phyloP scores from a whole-genome alignment of 2,888 invertebrate species.

The Nezara viridula region DNA sequence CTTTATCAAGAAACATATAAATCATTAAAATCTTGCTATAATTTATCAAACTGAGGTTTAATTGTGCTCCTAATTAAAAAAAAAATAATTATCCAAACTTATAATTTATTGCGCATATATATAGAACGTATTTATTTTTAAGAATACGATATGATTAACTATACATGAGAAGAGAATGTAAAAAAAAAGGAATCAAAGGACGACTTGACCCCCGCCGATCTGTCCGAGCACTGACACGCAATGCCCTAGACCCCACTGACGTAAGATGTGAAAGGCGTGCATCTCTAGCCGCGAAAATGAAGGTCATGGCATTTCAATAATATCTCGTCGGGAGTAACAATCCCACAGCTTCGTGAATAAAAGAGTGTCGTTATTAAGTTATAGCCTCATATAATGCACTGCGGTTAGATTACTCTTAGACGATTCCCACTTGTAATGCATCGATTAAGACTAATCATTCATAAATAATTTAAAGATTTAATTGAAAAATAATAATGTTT shows the following conservation, averaged over 20 bases:
- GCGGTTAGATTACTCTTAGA: background rate
- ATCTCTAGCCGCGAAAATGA: background rate
- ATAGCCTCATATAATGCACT: background rate
- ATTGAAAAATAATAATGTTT: background rate
- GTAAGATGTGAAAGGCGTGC: conserved; percentile 8
- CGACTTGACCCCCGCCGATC: background rate
- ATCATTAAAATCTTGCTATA: no score
- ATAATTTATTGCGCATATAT: no score
- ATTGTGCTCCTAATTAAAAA: no score
- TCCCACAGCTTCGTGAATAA: background rate
- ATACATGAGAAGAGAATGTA: no score
- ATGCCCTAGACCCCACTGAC: conserved; percentile 20
- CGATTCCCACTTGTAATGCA: background rate
- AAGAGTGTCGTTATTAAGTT: background rate
- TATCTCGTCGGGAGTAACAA: background rate
- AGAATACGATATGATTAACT: no score
- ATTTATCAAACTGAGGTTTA: no score
- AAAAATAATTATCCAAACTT: no score
- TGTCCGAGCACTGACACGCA: background rate
- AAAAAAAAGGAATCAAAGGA: background rate
- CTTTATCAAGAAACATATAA: no score
- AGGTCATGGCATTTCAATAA: conserved; percentile 24
- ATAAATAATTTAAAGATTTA: background rate
- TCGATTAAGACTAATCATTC: background rate
- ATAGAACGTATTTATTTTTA: no score